Evolutionary conservation across 2,797 vertebrate species (phyloP).

Genomic region (Distichodus sexfasciatus): DNA sequence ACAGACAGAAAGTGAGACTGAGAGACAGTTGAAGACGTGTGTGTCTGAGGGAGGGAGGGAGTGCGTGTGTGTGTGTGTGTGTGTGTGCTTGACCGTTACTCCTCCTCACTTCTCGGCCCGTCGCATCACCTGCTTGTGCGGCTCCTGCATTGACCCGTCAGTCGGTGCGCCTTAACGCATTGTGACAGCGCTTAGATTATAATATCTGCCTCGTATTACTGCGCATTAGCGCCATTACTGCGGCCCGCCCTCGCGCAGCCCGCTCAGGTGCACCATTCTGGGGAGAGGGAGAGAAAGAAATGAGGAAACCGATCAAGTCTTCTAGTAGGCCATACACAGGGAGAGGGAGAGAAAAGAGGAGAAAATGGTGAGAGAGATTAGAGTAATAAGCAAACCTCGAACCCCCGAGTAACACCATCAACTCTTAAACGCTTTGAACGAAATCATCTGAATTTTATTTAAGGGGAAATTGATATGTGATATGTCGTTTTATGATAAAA

Average conservation of each 20-base stretch:
- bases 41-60: no score
- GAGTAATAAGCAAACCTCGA: conserved; percentile 62
- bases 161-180: conserved; percentile 76
- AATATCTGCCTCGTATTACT: conserved; percentile 83
- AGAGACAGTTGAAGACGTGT: conserved; percentile 69
- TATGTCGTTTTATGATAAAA: no score
- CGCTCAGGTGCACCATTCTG: conserved; percentile 71
- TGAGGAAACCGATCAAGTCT: conserved; percentile 64
- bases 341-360: conserved; percentile 48
- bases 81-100: conserved; percentile 69
- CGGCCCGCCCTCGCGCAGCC: conserved; percentile 53
- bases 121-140: conserved; percentile 71
- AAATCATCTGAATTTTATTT: background rate
- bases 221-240: conserved; percentile 77
- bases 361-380: conserved; percentile 57
- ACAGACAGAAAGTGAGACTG: conserved; percentile 48
- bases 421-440: conserved; percentile 16
- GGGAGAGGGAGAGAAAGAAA: conserved; percentile 49
- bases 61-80: no score
- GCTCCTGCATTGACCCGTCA: conserved; percentile 82
- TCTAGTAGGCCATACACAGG: conserved; percentile 40
- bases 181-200: conserved; percentile 85
- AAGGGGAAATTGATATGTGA: background rate
- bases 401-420: conserved; percentile 57
- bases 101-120: conserved; percentile 73